phyloP scores from a whole-genome alignment of 2,888 invertebrate species.

The Drosophila putrida region DNA sequence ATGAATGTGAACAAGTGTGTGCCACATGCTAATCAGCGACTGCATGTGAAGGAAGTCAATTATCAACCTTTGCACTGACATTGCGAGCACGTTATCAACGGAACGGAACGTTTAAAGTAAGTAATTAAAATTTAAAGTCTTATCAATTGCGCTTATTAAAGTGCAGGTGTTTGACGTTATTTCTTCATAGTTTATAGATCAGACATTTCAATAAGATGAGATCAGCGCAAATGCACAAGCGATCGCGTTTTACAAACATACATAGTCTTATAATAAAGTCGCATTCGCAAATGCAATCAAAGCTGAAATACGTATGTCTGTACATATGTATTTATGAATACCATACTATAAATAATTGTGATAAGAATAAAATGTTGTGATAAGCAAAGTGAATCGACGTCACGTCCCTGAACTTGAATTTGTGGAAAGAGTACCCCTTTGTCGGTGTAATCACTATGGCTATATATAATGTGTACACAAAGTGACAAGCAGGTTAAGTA shows the following conservation, averaged over 20 bases:
- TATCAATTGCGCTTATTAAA: conserved; percentile 3
- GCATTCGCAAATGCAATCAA: conserved; percentile 9
- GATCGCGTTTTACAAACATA: too few relatives aligned
- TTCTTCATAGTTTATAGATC: background rate
- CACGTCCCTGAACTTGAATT: conserved; percentile 83
- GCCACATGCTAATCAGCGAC: conserved; percentile 44
- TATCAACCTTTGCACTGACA: conserved; percentile 49
- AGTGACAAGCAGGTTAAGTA: background rate
- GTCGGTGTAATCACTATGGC: conserved; percentile 11
- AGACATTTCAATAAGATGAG: background rate
- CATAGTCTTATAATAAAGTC: too few relatives aligned
- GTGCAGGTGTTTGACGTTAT: conserved; percentile 12
- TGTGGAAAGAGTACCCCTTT: background rate
- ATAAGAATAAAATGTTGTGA: conserved; percentile 42
- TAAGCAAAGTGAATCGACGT: conserved; percentile 45
- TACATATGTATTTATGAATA: background rate
- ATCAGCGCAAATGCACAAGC: background rate
- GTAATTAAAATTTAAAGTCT: conserved; percentile 25
- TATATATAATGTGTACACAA: background rate
- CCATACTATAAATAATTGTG: conserved; percentile 27
- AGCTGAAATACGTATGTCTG: conserved; percentile 3
- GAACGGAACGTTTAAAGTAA: conserved; percentile 7
- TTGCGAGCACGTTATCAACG: conserved; percentile 26
- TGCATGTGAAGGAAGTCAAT: conserved; percentile 41
- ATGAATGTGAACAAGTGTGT: background rate